Percentiles rank a stretch among this genome's conserved stretches.
phyloP scores from a whole-genome alignment of 2,797 vertebrate genomes.

The Chaenodraco wilsoni region DNA sequence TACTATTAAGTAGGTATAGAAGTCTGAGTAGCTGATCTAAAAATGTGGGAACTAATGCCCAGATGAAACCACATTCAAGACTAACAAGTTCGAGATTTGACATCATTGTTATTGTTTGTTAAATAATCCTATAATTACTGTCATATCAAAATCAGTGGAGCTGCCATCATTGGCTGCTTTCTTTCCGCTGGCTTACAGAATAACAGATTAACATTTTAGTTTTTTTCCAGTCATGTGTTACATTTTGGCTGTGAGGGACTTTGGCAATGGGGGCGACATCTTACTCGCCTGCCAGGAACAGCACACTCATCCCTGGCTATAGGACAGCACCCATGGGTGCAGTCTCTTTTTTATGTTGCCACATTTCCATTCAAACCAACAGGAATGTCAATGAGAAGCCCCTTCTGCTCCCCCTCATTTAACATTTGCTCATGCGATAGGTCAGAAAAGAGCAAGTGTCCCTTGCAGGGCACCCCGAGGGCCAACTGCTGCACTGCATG shows the following conservation, averaged over 20 bases:
- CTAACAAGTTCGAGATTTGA: neutral
- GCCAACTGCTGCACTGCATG: conserved; percentile 70
- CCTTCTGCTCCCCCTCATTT: conserved; percentile 72
- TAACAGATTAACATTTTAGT: conserved; percentile 58
- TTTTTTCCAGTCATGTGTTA: conserved; percentile 62
- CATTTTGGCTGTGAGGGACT: conserved; percentile 66
- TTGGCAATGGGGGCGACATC: conserved; percentile 68
- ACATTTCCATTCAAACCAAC: conserved; percentile 73
- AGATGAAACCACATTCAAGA: conserved; percentile 4
- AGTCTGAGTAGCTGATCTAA: neutral
- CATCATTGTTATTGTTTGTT: conserved; percentile 13
- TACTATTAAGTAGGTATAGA: neutral
- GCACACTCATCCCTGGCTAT: conserved; percentile 68
- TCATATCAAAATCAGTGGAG: conserved; percentile 35
- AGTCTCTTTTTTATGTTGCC: conserved; percentile 40
- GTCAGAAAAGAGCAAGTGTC: conserved; percentile 85
- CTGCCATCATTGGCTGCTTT: conserved; percentile 44
- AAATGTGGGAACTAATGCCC: neutral
- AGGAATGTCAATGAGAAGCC: conserved; percentile 81
- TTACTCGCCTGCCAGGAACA: conserved; percentile 72
- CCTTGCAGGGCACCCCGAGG: conserved; percentile 75
- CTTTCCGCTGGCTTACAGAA: conserved; percentile 66
- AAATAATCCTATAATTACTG: conserved; percentile 54
- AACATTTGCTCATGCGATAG: conserved; percentile 84
- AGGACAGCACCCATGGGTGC: conserved; percentile 83